Evolutionary conservation across 2,797 vertebrate species (phyloP), one percentile per base, ranked within the genome.

Genomic region (Tympanoctomys barrerae): DNA sequence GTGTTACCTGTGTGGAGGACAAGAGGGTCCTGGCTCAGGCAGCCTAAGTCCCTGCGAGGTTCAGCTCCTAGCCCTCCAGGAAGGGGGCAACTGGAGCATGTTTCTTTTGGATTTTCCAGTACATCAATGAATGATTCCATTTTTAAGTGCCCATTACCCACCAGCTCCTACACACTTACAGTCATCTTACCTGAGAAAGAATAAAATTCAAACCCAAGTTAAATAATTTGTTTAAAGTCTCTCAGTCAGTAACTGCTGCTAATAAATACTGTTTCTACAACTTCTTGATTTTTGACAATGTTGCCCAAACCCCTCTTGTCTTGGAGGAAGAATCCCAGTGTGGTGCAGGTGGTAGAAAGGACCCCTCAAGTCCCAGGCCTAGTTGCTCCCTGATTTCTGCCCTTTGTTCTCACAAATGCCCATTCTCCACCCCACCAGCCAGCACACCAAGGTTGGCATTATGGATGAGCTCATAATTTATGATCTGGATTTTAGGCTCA

Each of bases 321-420:
- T 31, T 49, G 22, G 28, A 62, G 49, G 62, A 57, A 62, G 49
- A 82, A 49, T 18, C 11, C 3, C 52, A n/a, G 31, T 21, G 9
- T 0, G 1, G 24, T 16, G 28, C 0, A 4, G 19, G 7, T 0
- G 11, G 42, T 62, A 0, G 19, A 31, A 59, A 11, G 26, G 1
- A 1, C 9, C 46, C 13, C 5, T 28, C 4, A 13, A 24, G 8
- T 22, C 5, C 7, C 4, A 21, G 21, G 77, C 7, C 21, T 26
- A 9, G 28, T 59, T 33, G 14, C 28, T 31, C 54, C 39, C 42
- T 7, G 9, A 28, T 18, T 6, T 4, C 21, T 6, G 6, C 0
- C 16, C 42, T 19, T 16, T 12, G 14, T 31, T 57, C 54, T 19
- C 1, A 5, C 0, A 3, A 42, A 2, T 1, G 22, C 59, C 22